Percentiles rank a stretch among this genome's conserved stretches.
Evolutionary conservation across 1,140 invertebrate genomes (phyloP).

Genomic region (Meteorus sp.): DNA sequence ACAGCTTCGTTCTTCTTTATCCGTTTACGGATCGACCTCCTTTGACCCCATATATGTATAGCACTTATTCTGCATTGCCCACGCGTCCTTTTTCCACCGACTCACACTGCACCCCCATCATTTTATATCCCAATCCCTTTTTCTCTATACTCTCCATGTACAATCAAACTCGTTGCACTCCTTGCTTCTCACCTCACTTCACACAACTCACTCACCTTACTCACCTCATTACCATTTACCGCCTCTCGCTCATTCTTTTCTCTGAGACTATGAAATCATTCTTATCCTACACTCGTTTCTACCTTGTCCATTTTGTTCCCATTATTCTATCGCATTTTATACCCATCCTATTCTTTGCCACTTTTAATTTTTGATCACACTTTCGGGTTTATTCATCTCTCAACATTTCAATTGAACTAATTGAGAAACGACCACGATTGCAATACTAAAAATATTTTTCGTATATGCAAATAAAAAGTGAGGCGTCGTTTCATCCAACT

Average conservation of each 20-base stretch:
- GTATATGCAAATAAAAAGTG: no score
- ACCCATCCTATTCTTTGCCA: no score
- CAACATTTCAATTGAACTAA: no score
- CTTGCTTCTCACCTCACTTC: background rate
- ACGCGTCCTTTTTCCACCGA: background rate
- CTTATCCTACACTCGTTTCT: background rate
- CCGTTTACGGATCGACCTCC: constrained; percentile 19
- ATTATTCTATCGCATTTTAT: background rate
- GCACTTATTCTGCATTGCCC: background rate
- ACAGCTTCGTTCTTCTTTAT: constrained; percentile 10
- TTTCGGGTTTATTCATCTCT: no score
- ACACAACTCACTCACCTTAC: background rate
- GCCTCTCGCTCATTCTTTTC: background rate
- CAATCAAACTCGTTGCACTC: constrained; percentile 12
- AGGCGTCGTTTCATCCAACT: no score
- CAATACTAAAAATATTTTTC: no score
- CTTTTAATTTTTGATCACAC: no score
- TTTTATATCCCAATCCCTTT: constrained; percentile 10
- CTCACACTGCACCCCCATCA: background rate
- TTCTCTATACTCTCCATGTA: background rate
- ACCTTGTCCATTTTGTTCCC: background rate
- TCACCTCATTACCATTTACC: background rate
- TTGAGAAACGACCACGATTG: no score
- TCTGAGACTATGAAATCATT: background rate
- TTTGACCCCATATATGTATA: background rate